phyloP scores from a whole-genome alignment of 2,797 vertebrate genomes.

The Benthosema pterotum region DNA sequence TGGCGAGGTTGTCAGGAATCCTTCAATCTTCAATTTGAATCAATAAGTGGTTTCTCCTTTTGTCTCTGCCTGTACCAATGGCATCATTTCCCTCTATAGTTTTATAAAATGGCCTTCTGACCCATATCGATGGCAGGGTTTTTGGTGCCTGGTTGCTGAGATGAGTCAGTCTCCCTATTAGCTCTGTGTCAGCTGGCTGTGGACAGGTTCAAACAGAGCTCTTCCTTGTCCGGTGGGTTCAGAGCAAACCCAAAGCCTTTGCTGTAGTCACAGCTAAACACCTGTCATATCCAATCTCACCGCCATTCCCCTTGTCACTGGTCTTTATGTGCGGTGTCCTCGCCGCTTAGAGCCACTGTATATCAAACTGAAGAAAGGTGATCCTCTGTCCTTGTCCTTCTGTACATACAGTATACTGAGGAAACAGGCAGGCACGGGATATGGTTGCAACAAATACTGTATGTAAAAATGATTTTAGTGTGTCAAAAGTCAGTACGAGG shows the following conservation, averaged over 20 bases:
- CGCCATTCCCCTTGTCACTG: constrained; percentile 27
- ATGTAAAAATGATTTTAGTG: too few relatives aligned
- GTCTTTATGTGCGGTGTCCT: constrained; percentile 44
- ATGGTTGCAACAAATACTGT: too few relatives aligned
- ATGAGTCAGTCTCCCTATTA: constrained; percentile 44
- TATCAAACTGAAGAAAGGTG: constrained; percentile 25
- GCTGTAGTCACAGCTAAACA: constrained; percentile 62
- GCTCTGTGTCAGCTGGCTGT: constrained; percentile 49
- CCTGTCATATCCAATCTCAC: constrained; percentile 59
- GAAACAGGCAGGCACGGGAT: neutral
- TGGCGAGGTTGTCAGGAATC: constrained; percentile 3
- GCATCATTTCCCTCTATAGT: constrained; percentile 20
- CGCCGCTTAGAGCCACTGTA: constrained; percentile 44
- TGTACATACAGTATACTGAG: constrained; percentile 9
- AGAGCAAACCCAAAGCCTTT: constrained; percentile 43
- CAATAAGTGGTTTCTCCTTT: neutral
- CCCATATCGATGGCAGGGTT: constrained; percentile 18
- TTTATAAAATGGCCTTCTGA: constrained; percentile 33
- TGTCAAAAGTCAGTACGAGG: too few relatives aligned
- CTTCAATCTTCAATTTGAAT: constrained; percentile 11
- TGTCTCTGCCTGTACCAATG: constrained; percentile 9
- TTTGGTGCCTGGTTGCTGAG: constrained; percentile 25
- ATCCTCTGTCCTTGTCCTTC: constrained; percentile 2
- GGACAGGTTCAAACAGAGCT: constrained; percentile 19
- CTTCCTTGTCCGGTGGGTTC: constrained; percentile 44